Evolutionary conservation across 92 coral and sea anemone genomes (phyloP), one percentile per base, ranked within the genome.

Genomic region (Zoanthus gigantus): DNA sequence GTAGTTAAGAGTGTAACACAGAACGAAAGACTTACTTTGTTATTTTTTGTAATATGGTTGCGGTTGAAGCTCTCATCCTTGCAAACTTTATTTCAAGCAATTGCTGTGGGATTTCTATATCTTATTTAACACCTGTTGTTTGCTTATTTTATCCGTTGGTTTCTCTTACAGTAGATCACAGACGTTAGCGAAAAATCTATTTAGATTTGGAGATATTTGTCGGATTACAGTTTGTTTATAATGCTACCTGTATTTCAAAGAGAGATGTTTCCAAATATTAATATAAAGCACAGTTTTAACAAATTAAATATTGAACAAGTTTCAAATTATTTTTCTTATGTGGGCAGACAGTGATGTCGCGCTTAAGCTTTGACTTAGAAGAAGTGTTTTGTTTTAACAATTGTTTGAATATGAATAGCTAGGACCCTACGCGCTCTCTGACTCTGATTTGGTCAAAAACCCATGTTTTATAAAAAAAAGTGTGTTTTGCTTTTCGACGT

Each of bases 51-150:
- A 23, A 23, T 23, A 5, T 60, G 5, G 28, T 60, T 16, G 30
- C 13, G 15, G 61, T 56, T 16, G 67, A 14, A 60, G 18, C 12
- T 60, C 23, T 60, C 18, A 60, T 3, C 67, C 0, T 3, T 16
- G 67, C 23, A 60, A 60, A 60, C 67, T 60, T 60, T 14, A 16
- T 14, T 60, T 60, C 16, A 47, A 47, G 23, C 67, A 28, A 29
- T 7, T 2, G 28, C 44, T 65, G 12, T 42, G 10, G 57, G 65
- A 72, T n/a, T 9, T 23, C 42, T 13, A 17, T 17, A 18, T 17
- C 45, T 63, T 12, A 18, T 37, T 7, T 63, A n/a, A 66, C 74
- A 63, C 34, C 74, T 80, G 85, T 28, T 80, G 11, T 67, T 66
- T 45, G 31, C 16, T 28, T 32, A 37, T 32, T 28, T 16, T 46